Conservation (phyloP, 2,797 vertebrate genomes). For the Tragopan temminckii region DNA sequence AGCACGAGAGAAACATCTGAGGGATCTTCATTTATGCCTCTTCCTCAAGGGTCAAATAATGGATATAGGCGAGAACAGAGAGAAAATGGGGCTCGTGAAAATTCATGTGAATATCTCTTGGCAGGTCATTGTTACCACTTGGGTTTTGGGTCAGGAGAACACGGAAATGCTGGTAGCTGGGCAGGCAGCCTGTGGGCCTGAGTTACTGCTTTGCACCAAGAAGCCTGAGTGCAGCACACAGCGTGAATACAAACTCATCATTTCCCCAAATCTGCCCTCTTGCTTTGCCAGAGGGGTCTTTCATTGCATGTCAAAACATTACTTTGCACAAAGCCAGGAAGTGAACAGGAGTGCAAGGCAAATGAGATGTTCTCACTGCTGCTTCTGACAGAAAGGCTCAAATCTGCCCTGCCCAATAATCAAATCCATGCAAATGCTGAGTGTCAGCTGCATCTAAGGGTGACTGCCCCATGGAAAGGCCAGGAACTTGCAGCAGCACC, state of each 20-base stretch:
- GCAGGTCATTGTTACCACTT: neutral
- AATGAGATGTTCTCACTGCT: constrained; percentile 34
- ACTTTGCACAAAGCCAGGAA: constrained; percentile 60
- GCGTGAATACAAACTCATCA: neutral
- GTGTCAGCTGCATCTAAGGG: neutral
- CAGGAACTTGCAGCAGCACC: neutral
- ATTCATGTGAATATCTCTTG: constrained; percentile 53
- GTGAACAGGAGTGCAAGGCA: constrained; percentile 1
- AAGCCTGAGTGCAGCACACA: neutral
- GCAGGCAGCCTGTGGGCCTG: neutral
- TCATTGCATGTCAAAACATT: neutral
- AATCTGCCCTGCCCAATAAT: neutral
- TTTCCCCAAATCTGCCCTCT: neutral
- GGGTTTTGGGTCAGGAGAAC: neutral
- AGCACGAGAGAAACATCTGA: constrained; percentile 9
- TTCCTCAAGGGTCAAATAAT: constrained; percentile 29
- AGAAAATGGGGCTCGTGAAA: neutral
- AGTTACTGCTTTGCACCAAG: neutral
- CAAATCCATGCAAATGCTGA: constrained; percentile 69
- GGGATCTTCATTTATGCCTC: constrained; percentile 9
- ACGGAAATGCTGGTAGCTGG: neutral
- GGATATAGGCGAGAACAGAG: neutral
- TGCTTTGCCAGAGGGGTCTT: neutral
- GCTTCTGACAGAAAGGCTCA: neutral
- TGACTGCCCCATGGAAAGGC: neutral